A percentile compares a stretch with the other conserved stretches of the same genome.
phyloP scores from a whole-genome alignment of 1,140 invertebrate species.

The Achroia grisella region DNA sequence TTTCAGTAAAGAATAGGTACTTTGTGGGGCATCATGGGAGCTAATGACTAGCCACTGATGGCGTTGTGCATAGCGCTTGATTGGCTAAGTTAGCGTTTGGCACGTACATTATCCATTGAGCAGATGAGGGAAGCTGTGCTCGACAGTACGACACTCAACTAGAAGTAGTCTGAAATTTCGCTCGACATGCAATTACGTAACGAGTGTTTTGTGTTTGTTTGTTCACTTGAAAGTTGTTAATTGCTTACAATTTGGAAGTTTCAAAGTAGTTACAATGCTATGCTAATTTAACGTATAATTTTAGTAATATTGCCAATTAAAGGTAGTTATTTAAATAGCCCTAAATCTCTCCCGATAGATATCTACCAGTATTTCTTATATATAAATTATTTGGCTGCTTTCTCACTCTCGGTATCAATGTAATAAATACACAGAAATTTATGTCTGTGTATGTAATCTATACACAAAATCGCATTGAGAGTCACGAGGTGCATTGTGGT shows the following conservation, averaged over 20 bases:
- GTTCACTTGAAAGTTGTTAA: conserved; percentile 15
- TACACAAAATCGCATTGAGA: conserved; percentile 44
- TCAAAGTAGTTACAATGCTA: too few species aligned
- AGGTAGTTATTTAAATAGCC: too few species aligned
- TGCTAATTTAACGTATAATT: too few species aligned
- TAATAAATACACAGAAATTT: conserved; percentile 62
- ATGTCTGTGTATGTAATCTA: conserved; percentile 60
- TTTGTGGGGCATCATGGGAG: not conserved
- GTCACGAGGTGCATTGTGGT: conserved; percentile 59
- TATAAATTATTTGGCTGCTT: conserved; percentile 16
- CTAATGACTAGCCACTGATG: conserved; percentile 12
- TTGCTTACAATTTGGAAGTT: conserved; percentile 12
- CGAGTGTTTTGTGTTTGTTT: conserved; percentile 11
- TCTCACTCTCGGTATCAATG: conserved; percentile 39
- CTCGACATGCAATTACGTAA: conserved; percentile 26
- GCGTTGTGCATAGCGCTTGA: conserved; percentile 12
- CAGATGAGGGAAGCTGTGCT: conserved; percentile 18
- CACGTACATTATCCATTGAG: conserved; percentile 45
- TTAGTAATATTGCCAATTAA: too few species aligned
- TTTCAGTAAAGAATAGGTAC: conserved; percentile 8
- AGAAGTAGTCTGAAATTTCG: conserved; percentile 11
- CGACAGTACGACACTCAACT: conserved; percentile 19
- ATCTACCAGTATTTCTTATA: too few species aligned
- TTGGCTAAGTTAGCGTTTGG: conserved; percentile 53
- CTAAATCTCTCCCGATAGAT: too few species aligned